phyloP scores from a whole-genome alignment of 2,113 vertebrate species.

The Parus major region DNA sequence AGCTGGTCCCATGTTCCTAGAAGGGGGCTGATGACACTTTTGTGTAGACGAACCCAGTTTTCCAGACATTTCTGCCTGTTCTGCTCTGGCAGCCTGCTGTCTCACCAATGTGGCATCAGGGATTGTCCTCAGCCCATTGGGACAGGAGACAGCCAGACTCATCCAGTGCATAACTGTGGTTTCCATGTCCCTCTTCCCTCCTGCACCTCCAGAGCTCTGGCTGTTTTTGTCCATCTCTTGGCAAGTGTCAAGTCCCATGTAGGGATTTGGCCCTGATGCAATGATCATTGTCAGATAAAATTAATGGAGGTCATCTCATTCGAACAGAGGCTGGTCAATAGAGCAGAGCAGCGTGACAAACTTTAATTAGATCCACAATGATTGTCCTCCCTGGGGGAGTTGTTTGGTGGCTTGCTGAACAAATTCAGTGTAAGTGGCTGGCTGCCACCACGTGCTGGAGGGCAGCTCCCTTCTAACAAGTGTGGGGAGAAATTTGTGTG shows the following conservation, averaged over 20 bases:
- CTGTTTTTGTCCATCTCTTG: neutral
- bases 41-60: neutral
- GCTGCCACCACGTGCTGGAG: accelerated
- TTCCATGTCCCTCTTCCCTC: neutral
- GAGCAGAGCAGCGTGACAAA: neutral
- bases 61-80: neutral
- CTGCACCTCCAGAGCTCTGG: neutral
- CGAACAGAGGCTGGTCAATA: neutral
- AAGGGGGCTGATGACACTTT: neutral
- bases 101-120: accelerated
- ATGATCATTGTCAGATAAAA: neutral
- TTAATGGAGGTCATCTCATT: neutral
- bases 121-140: accelerated
- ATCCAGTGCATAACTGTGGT: neutral
- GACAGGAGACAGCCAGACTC: neutral
- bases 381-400: neutral
- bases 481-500: neutral
- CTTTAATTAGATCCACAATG: conserved; percentile 38
- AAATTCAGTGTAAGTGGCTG: neutral
- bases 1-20: neutral
- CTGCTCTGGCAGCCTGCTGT: neutral
- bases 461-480: neutral
- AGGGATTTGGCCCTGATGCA: neutral
- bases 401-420: neutral
- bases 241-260: accelerated